These are phyloP conservation scores for Cynopterus brachyotis DNA, from an alignment of 2,113 vertebrate species.

Conservation along the genomic window DNA sequence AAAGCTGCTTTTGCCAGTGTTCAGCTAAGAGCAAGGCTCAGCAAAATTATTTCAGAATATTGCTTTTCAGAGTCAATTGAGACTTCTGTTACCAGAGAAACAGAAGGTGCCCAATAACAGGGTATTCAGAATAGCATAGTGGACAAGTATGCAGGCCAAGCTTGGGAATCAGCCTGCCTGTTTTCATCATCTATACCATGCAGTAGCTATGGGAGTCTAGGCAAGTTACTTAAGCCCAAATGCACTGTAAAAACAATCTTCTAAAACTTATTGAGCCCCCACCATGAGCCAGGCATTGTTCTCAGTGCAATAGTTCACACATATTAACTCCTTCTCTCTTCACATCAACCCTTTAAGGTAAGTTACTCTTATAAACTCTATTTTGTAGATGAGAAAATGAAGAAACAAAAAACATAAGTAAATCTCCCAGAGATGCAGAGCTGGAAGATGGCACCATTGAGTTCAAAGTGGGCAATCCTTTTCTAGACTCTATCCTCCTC, in stretches of 20 bases:
- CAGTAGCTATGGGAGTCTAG: neutral
- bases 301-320: neutral
- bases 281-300: neutral
- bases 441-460: neutral
- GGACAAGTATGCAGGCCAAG: neutral
- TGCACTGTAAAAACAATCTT: neutral
- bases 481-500: neutral
- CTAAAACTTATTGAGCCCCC: neutral
- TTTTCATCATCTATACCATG: neutral
- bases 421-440: neutral
- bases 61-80: slow-evolving; percentile 36
- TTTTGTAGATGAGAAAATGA: slow-evolving; percentile 11
- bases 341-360: neutral
- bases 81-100: slow-evolving; percentile 63
- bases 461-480: neutral
- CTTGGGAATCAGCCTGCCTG: neutral
- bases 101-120: slow-evolving; percentile 21
- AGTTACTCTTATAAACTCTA: neutral
- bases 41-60: slow-evolving; percentile 49
- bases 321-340: neutral
- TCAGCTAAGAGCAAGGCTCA: slow-evolving; percentile 47
- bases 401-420: neutral
- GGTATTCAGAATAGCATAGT: neutral
- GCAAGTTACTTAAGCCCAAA: neutral
- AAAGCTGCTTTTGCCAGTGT: slow-evolving; percentile 22